Base-by-base conservation (phyloP, 2,797 vertebrate genomes). In the Mormyrops boulengeri region DNA sequence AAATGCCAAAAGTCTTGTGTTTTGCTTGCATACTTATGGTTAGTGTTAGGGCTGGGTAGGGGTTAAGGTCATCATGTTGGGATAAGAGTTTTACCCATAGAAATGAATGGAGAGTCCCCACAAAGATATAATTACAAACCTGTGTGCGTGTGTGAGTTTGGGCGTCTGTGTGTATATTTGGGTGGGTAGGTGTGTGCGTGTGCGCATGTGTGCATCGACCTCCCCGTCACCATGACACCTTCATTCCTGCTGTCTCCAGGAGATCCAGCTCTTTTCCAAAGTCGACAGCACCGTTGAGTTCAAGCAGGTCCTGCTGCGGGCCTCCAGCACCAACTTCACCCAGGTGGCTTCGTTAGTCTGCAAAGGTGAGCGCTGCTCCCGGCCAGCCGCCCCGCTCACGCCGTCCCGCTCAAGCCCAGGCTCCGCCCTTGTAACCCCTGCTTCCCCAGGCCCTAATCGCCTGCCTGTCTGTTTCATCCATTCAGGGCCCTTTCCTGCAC, bases 291-390 rank as follows among this genome's bases (percentile, higher is more conserved):
- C 91, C 89, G 93, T 99, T 91, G 95, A 97, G 47, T 96, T 98
- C 90, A 96, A 97, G 92, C 97, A 96, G 90, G 92, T 97, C 88
- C 93, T 96, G 11, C 95, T 99, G 0, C 96, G 95, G 91, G 96
- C 97, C 47, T 97, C 97, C 19, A 93, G 95, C 57, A 97, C 95
- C 90, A 98, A 99, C 95, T 98, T 99, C 89, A 98, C 97, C 88
- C 96, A 97, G 93, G 97, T 99, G 90, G 97, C 98, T 85, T 96
- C 96, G 26, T 92, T 99, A 90, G 94, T 95, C 92, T 99, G 98
- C 95, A 96, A 82, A 66, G 47, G 87, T 89, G 44, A 84, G 52
- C 7, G 11, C 53, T 2, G 2, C 66, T 62, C n/a, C 5, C 55
- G 2, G 1, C 49, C 49, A 2, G 8, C 47, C 7, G 1, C 2